A percentile compares a stretch with the other conserved stretches of the same genome.
phyloP scores from a whole-genome alignment of 2,888 invertebrate genomes.

The Mongoloraphidia duomilia region DNA sequence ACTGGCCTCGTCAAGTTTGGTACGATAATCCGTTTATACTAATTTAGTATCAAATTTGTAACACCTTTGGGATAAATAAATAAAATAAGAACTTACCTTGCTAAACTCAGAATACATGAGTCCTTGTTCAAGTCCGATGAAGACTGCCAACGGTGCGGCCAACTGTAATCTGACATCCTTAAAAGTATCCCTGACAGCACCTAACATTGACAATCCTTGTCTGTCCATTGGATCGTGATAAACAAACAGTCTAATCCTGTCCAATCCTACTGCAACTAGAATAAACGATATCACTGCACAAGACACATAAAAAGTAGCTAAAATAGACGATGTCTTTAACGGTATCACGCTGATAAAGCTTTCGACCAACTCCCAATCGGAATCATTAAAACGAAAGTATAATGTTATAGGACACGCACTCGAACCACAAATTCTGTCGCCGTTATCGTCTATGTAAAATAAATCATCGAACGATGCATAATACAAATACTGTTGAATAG shows the following conservation, averaged over 20 bases:
- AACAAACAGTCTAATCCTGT: constrained; percentile 39
- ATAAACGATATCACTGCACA: constrained; percentile 31
- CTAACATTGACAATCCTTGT: constrained; percentile 31
- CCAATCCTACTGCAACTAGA: constrained; percentile 31
- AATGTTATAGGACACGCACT: constrained; percentile 35
- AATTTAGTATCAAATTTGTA: too few relatives aligned
- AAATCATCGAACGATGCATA: constrained; percentile 30
- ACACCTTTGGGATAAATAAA: constrained; percentile 1
- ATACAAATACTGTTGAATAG: constrained; percentile 6
- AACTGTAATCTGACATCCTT: constrained; percentile 50
- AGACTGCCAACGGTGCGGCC: constrained; percentile 61
- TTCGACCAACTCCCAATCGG: constrained; percentile 9
- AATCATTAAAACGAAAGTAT: constrained; percentile 8
- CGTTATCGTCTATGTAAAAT: constrained; percentile 37
- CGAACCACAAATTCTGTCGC: constrained; percentile 41
- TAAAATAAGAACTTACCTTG: constrained; percentile 36
- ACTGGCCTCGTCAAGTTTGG: too few relatives aligned
- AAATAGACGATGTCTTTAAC: constrained; percentile 24
- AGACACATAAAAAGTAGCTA: constrained; percentile 30
- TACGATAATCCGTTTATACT: too few relatives aligned
- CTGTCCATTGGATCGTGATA: constrained; percentile 34
- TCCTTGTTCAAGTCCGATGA: constrained; percentile 72
- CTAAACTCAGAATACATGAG: constrained; percentile 73
- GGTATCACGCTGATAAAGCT: constrained; percentile 22
- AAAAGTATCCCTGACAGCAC: constrained; percentile 35